Conservation (phyloP, 1,140 invertebrate species). For the Ceratitis capitata region DNA sequence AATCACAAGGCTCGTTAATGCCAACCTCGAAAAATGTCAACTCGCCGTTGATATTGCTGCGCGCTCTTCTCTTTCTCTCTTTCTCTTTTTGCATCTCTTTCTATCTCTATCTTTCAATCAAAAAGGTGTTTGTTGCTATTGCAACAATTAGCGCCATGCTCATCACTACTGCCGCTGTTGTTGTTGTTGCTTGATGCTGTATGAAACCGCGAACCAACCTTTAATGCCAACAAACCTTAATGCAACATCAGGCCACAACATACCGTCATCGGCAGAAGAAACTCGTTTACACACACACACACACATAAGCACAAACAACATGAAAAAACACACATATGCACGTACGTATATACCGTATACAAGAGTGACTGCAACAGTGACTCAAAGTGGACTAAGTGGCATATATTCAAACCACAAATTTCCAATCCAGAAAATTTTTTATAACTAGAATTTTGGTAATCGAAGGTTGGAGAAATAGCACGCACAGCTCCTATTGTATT, state of each 20-base stretch:
- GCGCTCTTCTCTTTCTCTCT: neutral
- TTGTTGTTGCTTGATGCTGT: neutral
- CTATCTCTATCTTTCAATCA: neutral
- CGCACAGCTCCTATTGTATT: too few relatives aligned
- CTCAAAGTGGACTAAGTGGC: too few relatives aligned
- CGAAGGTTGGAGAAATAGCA: too few relatives aligned
- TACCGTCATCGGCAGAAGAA: neutral
- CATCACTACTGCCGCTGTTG: neutral
- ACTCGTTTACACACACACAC: neutral
- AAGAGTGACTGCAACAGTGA: neutral
- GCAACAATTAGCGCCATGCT: neutral
- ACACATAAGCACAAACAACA: neutral
- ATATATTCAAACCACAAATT: too few relatives aligned
- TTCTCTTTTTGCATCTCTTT: neutral
- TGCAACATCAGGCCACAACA: conserved; percentile 23
- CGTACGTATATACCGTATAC: neutral
- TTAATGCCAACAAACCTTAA: conserved; percentile 13
- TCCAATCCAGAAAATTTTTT: too few relatives aligned
- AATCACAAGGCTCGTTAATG: neutral
- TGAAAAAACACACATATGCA: neutral
- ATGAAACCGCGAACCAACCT: conserved; percentile 14
- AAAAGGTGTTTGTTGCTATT: neutral
- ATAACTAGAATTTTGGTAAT: too few relatives aligned
- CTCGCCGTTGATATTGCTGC: neutral
- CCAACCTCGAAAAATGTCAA: conserved; percentile 7